phyloP scores from a whole-genome alignment of 2,888 invertebrate species.

The Listrodromus nycthemerus region DNA sequence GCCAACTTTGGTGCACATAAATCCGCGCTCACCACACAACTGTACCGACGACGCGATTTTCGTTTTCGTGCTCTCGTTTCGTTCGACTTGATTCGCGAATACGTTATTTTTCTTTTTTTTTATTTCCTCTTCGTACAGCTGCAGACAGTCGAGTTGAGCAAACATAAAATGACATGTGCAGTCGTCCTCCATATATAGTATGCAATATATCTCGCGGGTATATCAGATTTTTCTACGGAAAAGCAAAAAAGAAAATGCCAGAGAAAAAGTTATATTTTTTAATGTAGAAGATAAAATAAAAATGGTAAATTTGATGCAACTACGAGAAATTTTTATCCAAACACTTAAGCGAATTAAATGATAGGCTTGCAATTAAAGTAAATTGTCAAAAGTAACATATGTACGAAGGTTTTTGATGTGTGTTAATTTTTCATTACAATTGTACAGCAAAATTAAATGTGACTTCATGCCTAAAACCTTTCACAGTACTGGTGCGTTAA shows the following conservation, averaged over 20 bases:
- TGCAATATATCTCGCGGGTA: not conserved
- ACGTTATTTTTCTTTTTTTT: not conserved
- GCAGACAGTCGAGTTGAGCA: not conserved
- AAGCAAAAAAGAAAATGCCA: not conserved
- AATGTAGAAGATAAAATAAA: too few species aligned
- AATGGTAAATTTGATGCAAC: too few species aligned
- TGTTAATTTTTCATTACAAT: not conserved
- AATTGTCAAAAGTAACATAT: too few species aligned
- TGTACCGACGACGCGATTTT: not conserved
- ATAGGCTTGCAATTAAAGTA: too few species aligned
- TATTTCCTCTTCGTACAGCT: not conserved
- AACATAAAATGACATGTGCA: not conserved
- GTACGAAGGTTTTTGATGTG: too few species aligned
- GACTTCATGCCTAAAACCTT: too few species aligned
- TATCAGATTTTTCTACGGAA: not conserved
- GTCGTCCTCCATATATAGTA: not conserved
- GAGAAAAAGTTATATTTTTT: too few species aligned
- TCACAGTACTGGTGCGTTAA: too few species aligned
- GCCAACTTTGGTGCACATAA: conserved; percentile 73
- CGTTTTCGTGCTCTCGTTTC: not conserved
- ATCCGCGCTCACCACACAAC: conserved; percentile 4
- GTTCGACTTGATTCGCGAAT: conserved; percentile 2
- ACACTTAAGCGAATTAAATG: too few species aligned
- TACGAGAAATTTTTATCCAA: too few species aligned
- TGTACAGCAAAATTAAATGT: not conserved